Evolutionary conservation across 2,797 vertebrate species (phyloP).

Genomic region (Mormyrops boulengeri): DNA sequence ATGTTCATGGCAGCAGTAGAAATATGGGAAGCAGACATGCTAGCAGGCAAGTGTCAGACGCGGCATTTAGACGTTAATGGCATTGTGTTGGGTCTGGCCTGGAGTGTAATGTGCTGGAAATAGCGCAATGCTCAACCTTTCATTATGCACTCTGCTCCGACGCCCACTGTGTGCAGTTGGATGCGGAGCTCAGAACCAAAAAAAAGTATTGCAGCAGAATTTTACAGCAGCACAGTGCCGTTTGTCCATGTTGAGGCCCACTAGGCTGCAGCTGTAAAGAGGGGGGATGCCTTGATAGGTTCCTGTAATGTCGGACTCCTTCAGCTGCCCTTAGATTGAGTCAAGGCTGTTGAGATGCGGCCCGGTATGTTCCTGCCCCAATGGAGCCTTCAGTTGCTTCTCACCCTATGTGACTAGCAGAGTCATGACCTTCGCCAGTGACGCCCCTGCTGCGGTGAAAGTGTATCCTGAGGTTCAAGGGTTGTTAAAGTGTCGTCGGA

Average conservation of each 20-base stretch:
- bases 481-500: background rate
- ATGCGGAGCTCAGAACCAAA: background rate
- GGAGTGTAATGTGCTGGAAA: background rate
- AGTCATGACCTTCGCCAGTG: background rate
- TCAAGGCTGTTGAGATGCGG: constrained; percentile 26
- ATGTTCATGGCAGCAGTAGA: background rate
- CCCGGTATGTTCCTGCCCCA: constrained; percentile 28
- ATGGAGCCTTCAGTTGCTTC: constrained; percentile 2
- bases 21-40: background rate
- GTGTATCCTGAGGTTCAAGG: background rate
- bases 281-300: background rate
- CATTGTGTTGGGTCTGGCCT: background rate
- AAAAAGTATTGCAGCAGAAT: background rate
- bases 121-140: background rate
- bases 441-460: background rate
- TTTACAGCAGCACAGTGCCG: background rate
- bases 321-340: background rate
- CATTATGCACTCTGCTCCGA: background rate
- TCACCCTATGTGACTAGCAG: constrained; percentile 30
- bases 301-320: background rate
- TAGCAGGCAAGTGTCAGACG: background rate
- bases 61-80: constrained; percentile 2
- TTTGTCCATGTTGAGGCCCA: background rate
- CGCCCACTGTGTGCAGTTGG: background rate
- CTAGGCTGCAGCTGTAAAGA: background rate